Base-by-base conservation (phyloP, 2,888 invertebrate genomes). In the Stenotaenia linearis region DNA sequence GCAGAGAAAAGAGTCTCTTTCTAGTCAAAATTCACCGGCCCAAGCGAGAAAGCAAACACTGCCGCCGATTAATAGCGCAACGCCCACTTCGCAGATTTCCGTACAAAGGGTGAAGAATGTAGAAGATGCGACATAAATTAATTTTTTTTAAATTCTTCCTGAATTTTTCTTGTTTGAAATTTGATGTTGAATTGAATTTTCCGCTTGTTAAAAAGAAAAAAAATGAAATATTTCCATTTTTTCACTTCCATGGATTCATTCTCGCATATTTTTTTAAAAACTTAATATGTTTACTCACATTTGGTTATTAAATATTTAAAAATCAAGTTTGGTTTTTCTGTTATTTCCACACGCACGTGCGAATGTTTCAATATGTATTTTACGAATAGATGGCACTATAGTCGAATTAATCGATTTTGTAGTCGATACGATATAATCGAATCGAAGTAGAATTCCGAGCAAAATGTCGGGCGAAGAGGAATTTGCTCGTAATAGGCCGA, bases 401-500 rank as follows among this genome's bases (percentile, higher is more conserved):
- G n/a, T n/a, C n/a, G n/a, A n/a, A n/a, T n/a, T n/a, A n/a, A n/a
- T n/a, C n/a, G n/a, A n/a, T n/a, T n/a, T n/a, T n/a, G n/a, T n/a
- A n/a, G n/a, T n/a, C n/a, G n/a, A n/a, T n/a, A n/a, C n/a, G n/a
- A n/a, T n/a, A n/a, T n/a, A n/a, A n/a, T n/a, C n/a, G n/a, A n/a
- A n/a, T n/a, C n/a, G 2, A 69, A 69, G 15, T 2, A 69, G 69
- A 69, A 69, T 4, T 18, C 0, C 69, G 1, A 9, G 7, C 30
- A 35, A 75, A 18, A 75, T 75, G 75, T 30, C 32, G n/a, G 75
- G 75, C 30, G 35, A 75, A 28, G 28, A 75, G 30, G 75, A 75
- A 32, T 75, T 25, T 12, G 32, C 75, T 35, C 32, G 35, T 15
- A 30, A 9, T 3, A 90, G 89, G 87, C 91, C 93, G 79, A 92